Evolutionary conservation across 2,888 invertebrate species (phyloP).

Genomic region (Pyrrhosoma nymphula): DNA sequence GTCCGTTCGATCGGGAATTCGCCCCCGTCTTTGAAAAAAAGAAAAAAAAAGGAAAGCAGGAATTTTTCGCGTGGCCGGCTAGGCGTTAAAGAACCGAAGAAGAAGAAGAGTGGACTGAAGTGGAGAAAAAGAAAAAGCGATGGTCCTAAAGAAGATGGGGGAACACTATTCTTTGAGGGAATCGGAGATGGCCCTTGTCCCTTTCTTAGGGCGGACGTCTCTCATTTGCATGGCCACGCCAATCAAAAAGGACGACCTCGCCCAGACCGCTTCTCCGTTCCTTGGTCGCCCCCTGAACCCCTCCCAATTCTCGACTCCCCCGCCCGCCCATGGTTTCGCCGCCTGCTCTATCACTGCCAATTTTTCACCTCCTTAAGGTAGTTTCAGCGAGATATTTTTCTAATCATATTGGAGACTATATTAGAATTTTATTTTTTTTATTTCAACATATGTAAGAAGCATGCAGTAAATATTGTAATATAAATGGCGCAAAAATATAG

Average conservation of each 20-base stretch:
- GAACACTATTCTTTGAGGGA: neutral
- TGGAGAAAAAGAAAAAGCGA: no score
- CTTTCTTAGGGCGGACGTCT: conserved; percentile 1
- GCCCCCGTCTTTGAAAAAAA: neutral
- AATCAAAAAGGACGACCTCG: neutral
- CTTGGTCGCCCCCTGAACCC: neutral
- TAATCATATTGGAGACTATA: no score
- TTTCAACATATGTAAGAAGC: no score
- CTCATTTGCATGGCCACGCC: conserved; percentile 28
- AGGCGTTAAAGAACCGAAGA: neutral
- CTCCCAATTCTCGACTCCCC: neutral
- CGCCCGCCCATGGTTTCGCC: no score
- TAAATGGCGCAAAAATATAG: no score
- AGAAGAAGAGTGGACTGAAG: no score
- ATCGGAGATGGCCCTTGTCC: neutral
- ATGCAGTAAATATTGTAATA: no score
- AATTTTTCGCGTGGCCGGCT: neutral
- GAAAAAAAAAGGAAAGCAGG: neutral
- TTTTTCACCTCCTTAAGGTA: no score
- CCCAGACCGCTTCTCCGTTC: neutral
- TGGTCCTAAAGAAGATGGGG: neutral
- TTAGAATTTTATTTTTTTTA: no score
- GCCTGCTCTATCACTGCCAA: no score
- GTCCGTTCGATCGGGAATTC: neutral
- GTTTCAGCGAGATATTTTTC: no score